phyloP scores from a whole-genome alignment of 2,888 invertebrate species.

The Chloroclystis v-ata region DNA sequence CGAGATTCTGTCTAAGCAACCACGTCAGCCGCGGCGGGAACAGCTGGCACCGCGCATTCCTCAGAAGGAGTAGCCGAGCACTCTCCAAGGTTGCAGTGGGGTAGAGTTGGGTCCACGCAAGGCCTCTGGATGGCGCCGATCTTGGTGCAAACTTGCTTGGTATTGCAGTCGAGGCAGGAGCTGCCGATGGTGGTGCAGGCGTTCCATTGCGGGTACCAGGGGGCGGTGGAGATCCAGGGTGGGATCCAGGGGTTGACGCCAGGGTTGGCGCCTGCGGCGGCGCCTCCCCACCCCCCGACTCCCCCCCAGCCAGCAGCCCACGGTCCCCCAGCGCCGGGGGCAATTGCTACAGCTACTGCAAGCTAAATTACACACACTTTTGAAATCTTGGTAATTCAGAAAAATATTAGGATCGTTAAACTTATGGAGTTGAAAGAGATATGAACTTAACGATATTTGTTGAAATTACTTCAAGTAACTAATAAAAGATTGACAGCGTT shows the following conservation, averaged over 20 bases:
- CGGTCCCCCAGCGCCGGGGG: constrained; percentile 37
- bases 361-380: constrained; percentile 34
- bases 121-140: constrained; percentile 54
- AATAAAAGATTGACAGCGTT: too few relatives aligned
- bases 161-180: constrained; percentile 57
- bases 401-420: too few relatives aligned
- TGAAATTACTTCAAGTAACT: too few relatives aligned
- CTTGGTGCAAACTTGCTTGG: constrained; percentile 61
- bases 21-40: constrained; percentile 26
- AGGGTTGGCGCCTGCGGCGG: constrained; percentile 31
- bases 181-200: constrained; percentile 56
- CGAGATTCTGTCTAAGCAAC: constrained; percentile 14
- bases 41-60: constrained; percentile 46
- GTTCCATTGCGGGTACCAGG: constrained; percentile 64
- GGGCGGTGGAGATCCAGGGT: constrained; percentile 57
- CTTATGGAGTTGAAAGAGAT: too few relatives aligned
- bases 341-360: constrained; percentile 46
- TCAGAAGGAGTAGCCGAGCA: constrained; percentile 65
- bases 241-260: constrained; percentile 62
- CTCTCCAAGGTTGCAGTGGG: constrained; percentile 66
- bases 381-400: neutral
- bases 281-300: constrained; percentile 9
- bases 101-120: constrained; percentile 60
- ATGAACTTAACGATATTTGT: too few relatives aligned
- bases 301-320: constrained; percentile 6